Evolutionary conservation across 2,113 vertebrate species (phyloP), one percentile per base, ranked within the genome.

Genomic region (Apodemus sylvaticus): DNA sequence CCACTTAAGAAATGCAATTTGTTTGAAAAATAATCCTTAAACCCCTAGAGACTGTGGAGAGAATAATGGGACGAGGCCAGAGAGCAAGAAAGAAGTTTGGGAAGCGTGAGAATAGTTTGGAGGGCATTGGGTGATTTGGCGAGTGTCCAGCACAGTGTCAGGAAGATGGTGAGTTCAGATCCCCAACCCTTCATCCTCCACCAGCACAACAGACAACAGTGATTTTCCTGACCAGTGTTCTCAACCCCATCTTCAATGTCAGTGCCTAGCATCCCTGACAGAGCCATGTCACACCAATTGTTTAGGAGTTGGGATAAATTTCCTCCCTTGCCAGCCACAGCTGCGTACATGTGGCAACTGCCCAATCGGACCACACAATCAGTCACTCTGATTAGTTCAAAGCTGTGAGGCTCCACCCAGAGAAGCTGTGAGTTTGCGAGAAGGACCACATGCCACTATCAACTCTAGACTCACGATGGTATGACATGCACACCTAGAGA

Each of bases 1-100:
- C 90, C 68, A 68, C 39, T 73, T 91, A 95, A 86, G 87, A 97
- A 95, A 82, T 74, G 31, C 39, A 86, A 78, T 89, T 74, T 86
- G 31, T 74, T 93, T 89, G 78, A 82, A 93, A 92, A 89, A 82
- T 42, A 58, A 86, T 66, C 42, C 86, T 92, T 78, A 42, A 94
- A 70, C 68, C 77, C 82, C 71, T 7, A 42, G 45, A 19, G 36
- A 51, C 20, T 53, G 10, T 5, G 22, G 51, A 60, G 62, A 19
- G 45, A 94, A 82, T 34, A 71, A n/a, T 26, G 20, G n/a, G 51
- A 92, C 77, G n/a, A 31, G 20, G 48, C 7, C 13, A 26, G 53
- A n/a, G 51, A 19, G 51, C 14, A 79, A 64, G 51, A 66, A 19
- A 55, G 58, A 62, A 4, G 3, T n/a, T 39, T n/a, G 76, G 58